Base-by-base conservation (phyloP, 2,797 vertebrate species). In the Siniperca undulata region DNA sequence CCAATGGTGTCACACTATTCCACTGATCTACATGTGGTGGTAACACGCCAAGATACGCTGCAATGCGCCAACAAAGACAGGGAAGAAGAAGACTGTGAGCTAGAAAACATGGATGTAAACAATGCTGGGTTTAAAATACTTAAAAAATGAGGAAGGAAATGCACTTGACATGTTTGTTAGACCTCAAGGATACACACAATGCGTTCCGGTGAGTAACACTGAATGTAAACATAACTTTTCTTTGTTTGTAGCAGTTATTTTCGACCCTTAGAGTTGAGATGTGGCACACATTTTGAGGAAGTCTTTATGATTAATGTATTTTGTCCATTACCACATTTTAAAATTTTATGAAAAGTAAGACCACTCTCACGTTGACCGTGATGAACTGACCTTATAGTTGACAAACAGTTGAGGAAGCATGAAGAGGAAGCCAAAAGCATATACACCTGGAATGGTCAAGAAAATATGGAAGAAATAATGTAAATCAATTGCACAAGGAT, bases 401-500 rank as follows among this genome's bases (percentile, higher is more conserved):
- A 99, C 98, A 77, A 99, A 99, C 17, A 99, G 96, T 55, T 99
- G 99, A n/a, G 99, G 99, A 89, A 99, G 95, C 99, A 99, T 99
- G 88, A 99, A 99, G 75, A 99, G 97, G 92, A 99, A 99, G 77
- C 98, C 99, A 70, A 99, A 99, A 1, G 98, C 99, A 71, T 99
- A 99, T 0, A 99, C 98, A 60, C 99, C 99, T 99, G 90, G 58
- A 83, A 77, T 2, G n/a, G 42, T 59, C 3, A 36, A 75, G 3
- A 79, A 70, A 24, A 74, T 13, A 0, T 22, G 19, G 2, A 56
- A 17, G 56, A 22, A 24, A 72, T 24, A 13, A 40, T 12, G 46
- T 3, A 62, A 34, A 70, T 19, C 12, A 52, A 9, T 10, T 0
- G 2, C 30, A 42, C 27, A 58, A 38, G 13, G 22, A 52, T 3